These are phyloP conservation scores for Agrotis puta DNA, from an alignment of 2,888 invertebrate genomes.

Conservation along the genomic window DNA sequence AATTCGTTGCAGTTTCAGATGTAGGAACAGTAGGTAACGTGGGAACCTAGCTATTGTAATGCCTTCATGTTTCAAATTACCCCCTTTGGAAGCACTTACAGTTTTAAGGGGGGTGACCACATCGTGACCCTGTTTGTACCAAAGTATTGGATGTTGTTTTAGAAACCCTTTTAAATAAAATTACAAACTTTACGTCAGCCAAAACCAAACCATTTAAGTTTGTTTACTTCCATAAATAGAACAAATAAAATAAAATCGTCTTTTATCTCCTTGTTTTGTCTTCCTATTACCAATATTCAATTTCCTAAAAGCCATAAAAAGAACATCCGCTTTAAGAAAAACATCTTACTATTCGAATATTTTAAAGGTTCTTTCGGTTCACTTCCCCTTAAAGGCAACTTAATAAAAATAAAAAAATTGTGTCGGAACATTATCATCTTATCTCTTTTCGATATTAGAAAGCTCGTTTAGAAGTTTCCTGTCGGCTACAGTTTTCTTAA, in stretches of 20 bases:
- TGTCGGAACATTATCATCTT: conserved; percentile 53
- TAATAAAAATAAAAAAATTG: conserved; percentile 43
- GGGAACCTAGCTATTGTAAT: no score
- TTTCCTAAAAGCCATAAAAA: conserved; percentile 30
- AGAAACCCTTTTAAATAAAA: not conserved
- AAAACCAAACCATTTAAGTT: not conserved
- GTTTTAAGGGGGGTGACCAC: no score
- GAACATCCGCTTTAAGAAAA: conserved; percentile 17
- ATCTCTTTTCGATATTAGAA: conserved; percentile 54
- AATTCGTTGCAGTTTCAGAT: no score
- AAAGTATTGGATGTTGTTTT: not conserved
- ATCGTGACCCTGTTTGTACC: no score
- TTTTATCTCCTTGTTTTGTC: conserved; percentile 37
- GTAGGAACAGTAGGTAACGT: no score
- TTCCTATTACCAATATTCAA: not conserved
- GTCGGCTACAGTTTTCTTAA: conserved; percentile 40
- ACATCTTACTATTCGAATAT: conserved; percentile 14
- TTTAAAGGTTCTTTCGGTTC: conserved; percentile 5
- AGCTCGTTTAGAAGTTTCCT: conserved; percentile 35
- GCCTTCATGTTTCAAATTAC: no score
- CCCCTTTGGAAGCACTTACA: no score
- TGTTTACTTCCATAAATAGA: conserved; percentile 1
- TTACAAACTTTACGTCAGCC: not conserved
- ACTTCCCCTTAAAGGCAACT: conserved; percentile 13
- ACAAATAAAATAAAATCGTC: conserved; percentile 19